Percentiles rank a stretch among this genome's conserved stretches.
phyloP scores from a whole-genome alignment of 2,113 vertebrate genomes.

The Electrona antarctica region DNA sequence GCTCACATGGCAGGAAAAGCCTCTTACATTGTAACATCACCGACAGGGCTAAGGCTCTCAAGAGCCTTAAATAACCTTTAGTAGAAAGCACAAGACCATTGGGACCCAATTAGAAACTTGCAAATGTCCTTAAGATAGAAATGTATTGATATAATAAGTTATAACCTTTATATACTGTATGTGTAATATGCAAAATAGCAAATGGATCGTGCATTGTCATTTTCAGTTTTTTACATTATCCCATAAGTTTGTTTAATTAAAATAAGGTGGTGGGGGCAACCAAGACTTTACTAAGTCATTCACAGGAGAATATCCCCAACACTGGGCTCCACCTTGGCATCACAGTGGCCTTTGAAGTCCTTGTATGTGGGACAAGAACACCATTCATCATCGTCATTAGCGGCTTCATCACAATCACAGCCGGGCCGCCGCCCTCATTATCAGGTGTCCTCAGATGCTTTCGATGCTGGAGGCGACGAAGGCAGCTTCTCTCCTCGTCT shows the following conservation, averaged over 20 bases:
- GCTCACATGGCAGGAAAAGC: constrained; percentile 2
- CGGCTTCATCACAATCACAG: not conserved
- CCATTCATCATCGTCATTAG: constrained; percentile 40
- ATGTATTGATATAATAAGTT: no score
- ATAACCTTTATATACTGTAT: no score
- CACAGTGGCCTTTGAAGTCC: constrained; percentile 22
- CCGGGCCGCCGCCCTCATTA: not conserved
- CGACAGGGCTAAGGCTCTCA: not conserved
- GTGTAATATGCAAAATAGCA: no score
- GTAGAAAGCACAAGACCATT: not conserved
- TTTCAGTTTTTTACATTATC: no score
- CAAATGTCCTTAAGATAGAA: no score
- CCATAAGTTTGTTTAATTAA: no score
- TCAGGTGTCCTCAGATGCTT: not conserved
- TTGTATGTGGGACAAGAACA: constrained; percentile 29
- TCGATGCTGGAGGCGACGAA: constrained; percentile 20
- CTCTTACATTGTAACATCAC: not conserved
- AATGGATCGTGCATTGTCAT: no score
- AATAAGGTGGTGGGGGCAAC: not conserved
- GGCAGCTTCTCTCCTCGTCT: constrained; percentile 36
- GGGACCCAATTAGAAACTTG: not conserved
- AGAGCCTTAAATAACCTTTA: constrained; percentile 8
- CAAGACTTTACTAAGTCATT: not conserved
- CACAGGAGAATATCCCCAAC: not conserved
- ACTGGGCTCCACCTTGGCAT: constrained; percentile 19